Percentiles rank a stretch among this genome's conserved stretches.
These are phyloP conservation scores for Sericinus montela DNA, from an alignment of 2,888 invertebrate genomes.

Conservation along the genomic window DNA sequence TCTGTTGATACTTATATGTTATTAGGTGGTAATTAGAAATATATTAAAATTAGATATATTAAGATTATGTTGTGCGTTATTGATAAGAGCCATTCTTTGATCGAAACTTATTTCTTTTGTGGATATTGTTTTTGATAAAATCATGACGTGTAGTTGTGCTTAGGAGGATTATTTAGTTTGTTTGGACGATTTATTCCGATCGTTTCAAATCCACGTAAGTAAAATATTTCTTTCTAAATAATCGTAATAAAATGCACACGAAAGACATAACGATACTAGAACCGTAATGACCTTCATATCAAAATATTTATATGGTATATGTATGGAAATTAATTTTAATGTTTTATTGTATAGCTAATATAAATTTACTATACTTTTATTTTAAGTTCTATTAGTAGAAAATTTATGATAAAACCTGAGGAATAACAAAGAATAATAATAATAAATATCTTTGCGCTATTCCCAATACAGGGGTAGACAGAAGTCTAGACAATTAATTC, in stretches of 20 bases:
- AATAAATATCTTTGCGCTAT: too few species aligned
- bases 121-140: constrained; percentile 24
- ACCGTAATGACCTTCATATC: too few species aligned
- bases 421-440: too few species aligned
- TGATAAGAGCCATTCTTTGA: constrained; percentile 38
- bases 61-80: constrained; percentile 24
- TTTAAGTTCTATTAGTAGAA: too few species aligned
- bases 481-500: too few species aligned
- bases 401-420: too few species aligned
- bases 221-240: background rate
- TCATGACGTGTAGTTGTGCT: constrained; percentile 43
- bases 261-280: too few species aligned
- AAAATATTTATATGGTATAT: too few species aligned
- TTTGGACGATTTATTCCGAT: constrained; percentile 8
- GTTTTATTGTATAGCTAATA: too few species aligned
- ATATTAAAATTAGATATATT: background rate
- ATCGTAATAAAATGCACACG: background rate
- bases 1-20: constrained; percentile 4
- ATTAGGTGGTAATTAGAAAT: constrained; percentile 16
- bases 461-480: too few species aligned
- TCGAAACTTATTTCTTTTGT: constrained; percentile 30
- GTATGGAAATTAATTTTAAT: too few species aligned
- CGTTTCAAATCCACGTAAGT: background rate
- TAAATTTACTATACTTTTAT: too few species aligned
- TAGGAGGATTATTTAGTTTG: constrained; percentile 19